Evolutionary conservation across 2,797 vertebrate genomes (phyloP).

Genomic region (Cetoscarus ocellatus): DNA sequence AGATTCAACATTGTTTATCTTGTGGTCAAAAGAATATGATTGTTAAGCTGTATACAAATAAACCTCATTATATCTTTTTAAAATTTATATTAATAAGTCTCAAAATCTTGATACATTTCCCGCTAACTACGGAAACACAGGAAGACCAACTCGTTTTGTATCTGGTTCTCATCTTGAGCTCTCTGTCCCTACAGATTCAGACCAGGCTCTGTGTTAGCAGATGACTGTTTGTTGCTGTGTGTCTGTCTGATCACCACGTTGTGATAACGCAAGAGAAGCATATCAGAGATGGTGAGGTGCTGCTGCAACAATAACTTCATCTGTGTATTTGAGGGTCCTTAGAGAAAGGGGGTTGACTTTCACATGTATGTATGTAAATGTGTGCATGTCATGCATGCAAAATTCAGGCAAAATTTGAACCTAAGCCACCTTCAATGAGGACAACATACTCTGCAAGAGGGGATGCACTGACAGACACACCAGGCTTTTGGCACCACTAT

Average conservation of each 20-base stretch:
- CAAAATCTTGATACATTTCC: too few relatives aligned
- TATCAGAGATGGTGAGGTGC: constrained; percentile 20
- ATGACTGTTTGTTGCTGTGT: constrained; percentile 32
- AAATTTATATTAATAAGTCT: too few relatives aligned
- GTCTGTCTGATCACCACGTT: constrained; percentile 40
- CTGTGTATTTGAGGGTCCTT: neutral
- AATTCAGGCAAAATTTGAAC: too few relatives aligned
- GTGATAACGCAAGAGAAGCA: constrained; percentile 28
- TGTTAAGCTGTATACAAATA: too few relatives aligned
- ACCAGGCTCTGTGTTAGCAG: constrained; percentile 42
- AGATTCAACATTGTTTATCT: too few relatives aligned
- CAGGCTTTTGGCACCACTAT: too few relatives aligned
- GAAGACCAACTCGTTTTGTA: constrained; percentile 9
- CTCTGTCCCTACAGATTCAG: constrained; percentile 49
- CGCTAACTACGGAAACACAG: constrained; percentile 27
- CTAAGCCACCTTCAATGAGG: too few relatives aligned
- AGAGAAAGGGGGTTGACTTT: neutral
- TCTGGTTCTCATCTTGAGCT: constrained; percentile 53
- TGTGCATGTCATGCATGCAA: neutral
- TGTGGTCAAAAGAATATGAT: too few relatives aligned
- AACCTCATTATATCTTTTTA: too few relatives aligned
- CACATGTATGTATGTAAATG: neutral
- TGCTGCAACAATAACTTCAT: constrained; percentile 2
- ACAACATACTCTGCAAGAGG: too few relatives aligned
- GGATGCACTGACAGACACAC: too few relatives aligned